These are phyloP conservation scores for Porites lutea DNA, from an alignment of 64 coral and sea anemone species.

Conservation along the genomic window DNA sequence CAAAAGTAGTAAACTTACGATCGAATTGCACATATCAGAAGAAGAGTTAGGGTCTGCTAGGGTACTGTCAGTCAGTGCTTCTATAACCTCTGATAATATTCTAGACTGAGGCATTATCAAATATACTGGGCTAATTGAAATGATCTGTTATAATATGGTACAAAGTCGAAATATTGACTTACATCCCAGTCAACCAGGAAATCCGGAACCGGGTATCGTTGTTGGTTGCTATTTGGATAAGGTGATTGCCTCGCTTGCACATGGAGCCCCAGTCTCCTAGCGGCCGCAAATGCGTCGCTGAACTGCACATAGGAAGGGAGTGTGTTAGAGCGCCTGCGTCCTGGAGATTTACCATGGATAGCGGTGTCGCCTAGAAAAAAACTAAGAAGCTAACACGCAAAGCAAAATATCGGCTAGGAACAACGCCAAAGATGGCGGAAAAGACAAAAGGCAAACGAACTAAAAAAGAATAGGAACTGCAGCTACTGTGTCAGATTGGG, in stretches of 20 bases:
- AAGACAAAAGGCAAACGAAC: too few species aligned
- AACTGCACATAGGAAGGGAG: not conserved
- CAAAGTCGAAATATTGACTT: not conserved
- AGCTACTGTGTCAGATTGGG: too few species aligned
- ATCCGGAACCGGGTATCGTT: constrained; percentile 92
- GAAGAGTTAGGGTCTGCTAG: too few species aligned
- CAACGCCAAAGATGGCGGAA: too few species aligned
- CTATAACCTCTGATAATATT: too few species aligned
- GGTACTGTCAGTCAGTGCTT: too few species aligned
- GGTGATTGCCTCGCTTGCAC: constrained; percentile 78
- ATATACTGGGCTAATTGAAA: too few species aligned
- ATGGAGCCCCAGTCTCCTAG: constrained; percentile 63
- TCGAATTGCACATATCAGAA: too few species aligned
- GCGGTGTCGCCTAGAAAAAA: not conserved
- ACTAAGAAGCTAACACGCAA: not conserved
- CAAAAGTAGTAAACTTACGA: too few species aligned
- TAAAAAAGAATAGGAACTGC: too few species aligned
- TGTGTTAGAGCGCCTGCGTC: constrained; percentile 39
- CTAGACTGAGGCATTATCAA: too few species aligned
- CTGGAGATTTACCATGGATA: not conserved
- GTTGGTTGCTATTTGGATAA: constrained; percentile 66
- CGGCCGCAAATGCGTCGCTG: constrained; percentile 50
- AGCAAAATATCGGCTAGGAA: not conserved
- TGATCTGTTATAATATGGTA: too few species aligned
- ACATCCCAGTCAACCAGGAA: constrained; percentile 92